Base-by-base conservation (phyloP, 1,140 invertebrate species). In the Ephestia elutella region DNA sequence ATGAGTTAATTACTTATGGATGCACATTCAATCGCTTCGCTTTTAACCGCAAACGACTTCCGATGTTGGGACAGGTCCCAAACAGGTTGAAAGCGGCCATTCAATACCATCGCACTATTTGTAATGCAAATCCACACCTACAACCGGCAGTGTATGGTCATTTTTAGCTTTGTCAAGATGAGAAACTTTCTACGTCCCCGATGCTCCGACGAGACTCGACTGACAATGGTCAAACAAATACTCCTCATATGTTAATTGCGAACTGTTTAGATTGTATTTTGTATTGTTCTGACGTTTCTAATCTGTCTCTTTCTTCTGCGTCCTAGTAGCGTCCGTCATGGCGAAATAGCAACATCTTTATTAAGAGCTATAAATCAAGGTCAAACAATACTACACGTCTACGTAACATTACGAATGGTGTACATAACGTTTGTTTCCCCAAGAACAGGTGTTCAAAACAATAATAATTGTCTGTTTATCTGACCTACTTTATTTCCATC, bases 121-220 rank as follows among this genome's bases (percentile, higher is more conserved):
- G 67, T 71, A 65, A 82, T 78, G 81, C 73, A 78, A 78, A 83
- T 80, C 57, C 65, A 71, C 73, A 62, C 71, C 68, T 72, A 71
- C 57, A 15, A 60, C 63, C 30, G 59, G 62, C 35, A 20, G 50
- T 68, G 60, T 73, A 72, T 76, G 76, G 79, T 78, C 71, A 78
- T 78, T 82, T 82, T 74, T 71, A 63, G 67, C 59, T 74, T 78
- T 74, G 77, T 81, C 63, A 77, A 80, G 72, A 78, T 76, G 68
- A 64, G 57, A 44, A 69, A 75, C 82, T 85, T 85, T 85, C 82
- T 82, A 78, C 60, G 78, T 59, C 80, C 75, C 62, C 72, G 59
- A 71, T 80, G 65, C 54, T 54, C 25, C 49, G 56, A 71, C 72
- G 64, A 60, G 72, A 64, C 65, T 17, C 50, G 75, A 83, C 66